phyloP scores from a whole-genome alignment of 2,113 vertebrate genomes.

The Himantopus leucocephalus region DNA sequence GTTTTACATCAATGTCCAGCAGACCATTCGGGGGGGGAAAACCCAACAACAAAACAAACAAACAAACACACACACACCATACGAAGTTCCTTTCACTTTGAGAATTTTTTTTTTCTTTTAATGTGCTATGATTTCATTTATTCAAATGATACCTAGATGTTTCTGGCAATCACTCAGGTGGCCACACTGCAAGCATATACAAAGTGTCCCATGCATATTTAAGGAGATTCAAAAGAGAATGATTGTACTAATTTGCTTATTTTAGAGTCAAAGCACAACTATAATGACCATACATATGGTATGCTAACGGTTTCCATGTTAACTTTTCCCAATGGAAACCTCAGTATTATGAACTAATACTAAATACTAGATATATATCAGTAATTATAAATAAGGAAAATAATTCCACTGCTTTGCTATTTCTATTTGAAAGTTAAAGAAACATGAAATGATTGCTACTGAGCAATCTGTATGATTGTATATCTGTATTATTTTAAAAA shows the following conservation, averaged over 20 bases:
- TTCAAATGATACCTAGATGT: neutral
- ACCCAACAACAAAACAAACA: too few species aligned
- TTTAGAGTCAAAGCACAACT: neutral
- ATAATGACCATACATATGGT: neutral
- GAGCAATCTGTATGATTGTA: neutral
- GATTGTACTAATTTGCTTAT: neutral
- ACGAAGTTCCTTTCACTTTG: too few species aligned
- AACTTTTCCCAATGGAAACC: neutral
- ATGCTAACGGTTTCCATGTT: neutral
- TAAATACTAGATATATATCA: neutral
- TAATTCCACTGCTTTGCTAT: neutral
- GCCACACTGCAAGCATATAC: neutral
- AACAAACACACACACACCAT: too few species aligned
- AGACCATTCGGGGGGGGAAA: too few species aligned
- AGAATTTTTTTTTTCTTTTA: neutral
- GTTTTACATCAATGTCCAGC: too few species aligned
- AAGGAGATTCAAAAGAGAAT: neutral
- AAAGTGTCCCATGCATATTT: neutral
- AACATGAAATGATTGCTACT: fast-evolving
- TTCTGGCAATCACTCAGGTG: neutral
- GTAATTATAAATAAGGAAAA: neutral
- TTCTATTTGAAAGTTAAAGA: neutral
- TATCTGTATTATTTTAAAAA: neutral
- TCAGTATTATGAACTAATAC: neutral
- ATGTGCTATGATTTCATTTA: neutral